These are phyloP conservation scores for Colossoma macropomum DNA, from an alignment of 2,113 vertebrate species.

Conservation along the genomic window DNA sequence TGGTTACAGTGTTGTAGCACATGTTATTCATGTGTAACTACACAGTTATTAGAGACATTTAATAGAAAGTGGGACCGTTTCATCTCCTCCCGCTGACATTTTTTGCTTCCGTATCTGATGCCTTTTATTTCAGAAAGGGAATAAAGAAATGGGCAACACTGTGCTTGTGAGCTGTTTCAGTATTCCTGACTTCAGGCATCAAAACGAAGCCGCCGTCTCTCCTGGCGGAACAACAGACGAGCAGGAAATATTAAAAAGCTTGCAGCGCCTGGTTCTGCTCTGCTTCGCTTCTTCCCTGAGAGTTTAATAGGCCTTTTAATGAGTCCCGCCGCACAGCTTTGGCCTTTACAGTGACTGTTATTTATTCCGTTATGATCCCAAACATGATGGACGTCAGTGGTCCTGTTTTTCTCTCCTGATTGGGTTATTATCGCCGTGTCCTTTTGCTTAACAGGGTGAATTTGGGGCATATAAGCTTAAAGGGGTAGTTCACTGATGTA, in stretches of 20 bases:
- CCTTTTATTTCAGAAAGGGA: slow-evolving; percentile 60
- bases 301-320: slow-evolving; percentile 11
- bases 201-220: background rate
- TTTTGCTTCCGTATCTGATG: slow-evolving; percentile 19
- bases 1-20: too few relatives aligned
- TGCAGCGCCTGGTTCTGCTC: background rate
- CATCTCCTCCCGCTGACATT: slow-evolving; percentile 26
- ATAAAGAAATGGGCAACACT: slow-evolving; percentile 63
- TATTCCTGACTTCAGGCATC: background rate
- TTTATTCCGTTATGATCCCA: background rate
- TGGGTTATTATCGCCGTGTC: background rate
- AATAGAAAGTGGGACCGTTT: too few relatives aligned
- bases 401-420: background rate
- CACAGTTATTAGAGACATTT: too few relatives aligned
- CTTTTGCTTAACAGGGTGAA: too few relatives aligned
- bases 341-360: background rate
- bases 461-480: too few relatives aligned
- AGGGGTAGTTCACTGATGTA: too few relatives aligned
- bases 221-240: slow-evolving; percentile 2
- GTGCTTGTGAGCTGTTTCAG: slow-evolving; percentile 40
- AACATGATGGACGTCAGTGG: background rate
- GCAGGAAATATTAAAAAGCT: background rate
- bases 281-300: background rate
- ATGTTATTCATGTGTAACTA: too few relatives aligned
- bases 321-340: background rate